Conservation (phyloP, 2,113 vertebrate genomes). For the Barbus barbus region DNA sequence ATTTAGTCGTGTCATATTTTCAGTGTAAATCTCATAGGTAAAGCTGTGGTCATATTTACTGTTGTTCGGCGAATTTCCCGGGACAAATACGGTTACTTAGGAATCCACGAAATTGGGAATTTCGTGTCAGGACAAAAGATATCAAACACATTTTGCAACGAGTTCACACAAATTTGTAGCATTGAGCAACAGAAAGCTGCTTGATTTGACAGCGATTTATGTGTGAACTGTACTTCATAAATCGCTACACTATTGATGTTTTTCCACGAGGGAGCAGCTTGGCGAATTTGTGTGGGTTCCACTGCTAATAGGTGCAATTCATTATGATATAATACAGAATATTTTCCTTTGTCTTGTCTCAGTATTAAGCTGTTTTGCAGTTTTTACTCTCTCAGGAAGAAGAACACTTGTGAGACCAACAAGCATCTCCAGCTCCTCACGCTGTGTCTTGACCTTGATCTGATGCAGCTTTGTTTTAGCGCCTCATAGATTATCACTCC, state of each 20-base stretch:
- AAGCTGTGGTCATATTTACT: too few species aligned
- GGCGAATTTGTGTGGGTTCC: neutral
- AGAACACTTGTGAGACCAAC: neutral
- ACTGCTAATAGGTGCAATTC: neutral
- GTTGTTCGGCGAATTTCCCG: too few species aligned
- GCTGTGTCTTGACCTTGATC: conserved; percentile 7
- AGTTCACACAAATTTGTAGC: too few species aligned
- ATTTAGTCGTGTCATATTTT: too few species aligned
- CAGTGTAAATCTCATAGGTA: too few species aligned
- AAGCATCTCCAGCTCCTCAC: neutral
- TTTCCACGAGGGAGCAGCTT: neutral
- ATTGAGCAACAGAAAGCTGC: too few species aligned
- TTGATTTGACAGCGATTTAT: too few species aligned
- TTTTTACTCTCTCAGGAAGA: neutral
- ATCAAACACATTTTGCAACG: too few species aligned
- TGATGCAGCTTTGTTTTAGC: neutral
- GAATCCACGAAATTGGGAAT: too few species aligned
- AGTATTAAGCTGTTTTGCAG: neutral
- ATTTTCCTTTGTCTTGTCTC: neutral
- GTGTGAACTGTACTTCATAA: too few species aligned
- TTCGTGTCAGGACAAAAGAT: too few species aligned
- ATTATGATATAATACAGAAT: neutral
- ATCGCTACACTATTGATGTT: neutral
- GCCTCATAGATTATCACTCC: neutral
- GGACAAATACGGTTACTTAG: too few species aligned